These are phyloP conservation scores for Drosophila leonis DNA, from an alignment of 2,888 invertebrate species.

Conservation along the genomic window DNA sequence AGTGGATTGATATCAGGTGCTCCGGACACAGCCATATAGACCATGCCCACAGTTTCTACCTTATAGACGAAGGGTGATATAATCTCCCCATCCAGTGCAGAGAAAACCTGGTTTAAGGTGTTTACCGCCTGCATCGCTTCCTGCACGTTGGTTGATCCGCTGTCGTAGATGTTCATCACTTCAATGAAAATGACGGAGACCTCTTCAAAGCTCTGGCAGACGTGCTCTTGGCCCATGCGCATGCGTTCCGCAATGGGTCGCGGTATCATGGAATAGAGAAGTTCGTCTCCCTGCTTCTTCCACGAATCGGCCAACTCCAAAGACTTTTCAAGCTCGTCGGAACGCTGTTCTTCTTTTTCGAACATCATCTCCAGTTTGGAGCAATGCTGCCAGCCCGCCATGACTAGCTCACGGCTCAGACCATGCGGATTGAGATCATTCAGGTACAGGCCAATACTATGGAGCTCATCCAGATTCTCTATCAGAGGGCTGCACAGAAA, in stretches of 20 bases:
- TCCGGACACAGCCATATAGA: slow-evolving; percentile 96
- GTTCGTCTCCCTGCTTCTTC: slow-evolving; percentile 93
- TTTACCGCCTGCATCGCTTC: slow-evolving; percentile 92
- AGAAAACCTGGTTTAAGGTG: slow-evolving; percentile 94
- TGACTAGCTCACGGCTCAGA: slow-evolving; percentile 92
- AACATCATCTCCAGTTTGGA: slow-evolving; percentile 93
- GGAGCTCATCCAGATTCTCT: slow-evolving; percentile 93
- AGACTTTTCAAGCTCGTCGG: slow-evolving; percentile 92
- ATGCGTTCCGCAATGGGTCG: slow-evolving; percentile 93
- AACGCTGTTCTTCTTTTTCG: slow-evolving; percentile 92
- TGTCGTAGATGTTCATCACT: slow-evolving; percentile 83
- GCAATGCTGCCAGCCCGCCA: slow-evolving; percentile 94
- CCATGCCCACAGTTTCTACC: slow-evolving; percentile 96
- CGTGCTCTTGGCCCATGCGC: slow-evolving; percentile 90
- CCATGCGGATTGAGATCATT: slow-evolving; percentile 96
- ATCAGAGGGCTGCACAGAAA: slow-evolving; percentile 96
- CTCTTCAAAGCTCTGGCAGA: slow-evolving; percentile 89
- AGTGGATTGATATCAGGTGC: slow-evolving; percentile 91
- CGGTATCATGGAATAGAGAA: slow-evolving; percentile 97
- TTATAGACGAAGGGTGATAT: slow-evolving; percentile 95
- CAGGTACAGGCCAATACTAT: slow-evolving; percentile 91
- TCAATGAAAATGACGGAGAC: slow-evolving; percentile 85
- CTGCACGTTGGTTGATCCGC: slow-evolving; percentile 82
- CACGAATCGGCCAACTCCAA: slow-evolving; percentile 92
- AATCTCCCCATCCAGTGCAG: slow-evolving; percentile 93